Base-by-base conservation (phyloP, 2,888 invertebrate species). In the Gastrophysa polygoni region DNA sequence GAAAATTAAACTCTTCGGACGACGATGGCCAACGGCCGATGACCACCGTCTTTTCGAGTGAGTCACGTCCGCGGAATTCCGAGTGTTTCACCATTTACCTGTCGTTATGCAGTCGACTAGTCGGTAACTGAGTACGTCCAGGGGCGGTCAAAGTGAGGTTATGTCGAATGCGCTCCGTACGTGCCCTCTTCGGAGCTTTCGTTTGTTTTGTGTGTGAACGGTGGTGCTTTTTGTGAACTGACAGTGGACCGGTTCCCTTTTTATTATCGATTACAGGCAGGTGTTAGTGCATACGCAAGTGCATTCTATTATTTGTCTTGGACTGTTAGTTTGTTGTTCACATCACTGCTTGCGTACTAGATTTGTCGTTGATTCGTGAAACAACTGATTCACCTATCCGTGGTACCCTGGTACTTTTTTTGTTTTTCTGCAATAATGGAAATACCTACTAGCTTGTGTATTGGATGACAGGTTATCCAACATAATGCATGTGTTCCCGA, bases 31-130 rank as follows among this genome's bases (percentile, higher is more conserved):
- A 32, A 58, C 63, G 61, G 58, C 59, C 56, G 47, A 21, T 57
- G 58, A 57, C 50, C 57, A 29, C 54, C 34, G 57, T 52, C 21
- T 18, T 38, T n/a, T n/a, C 34, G 44, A 51, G 67, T 71, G 71
- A 70, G 64, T 71, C 71, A 71, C 63, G 49, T 59, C 51, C 48
- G 59, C 61, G 71, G 70, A 71, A 71, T 71, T 68, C 64, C 64
- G 57, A 48, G 65, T 59, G 56, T 63, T 67, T 64, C 60, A 62
- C 61, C 49, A 28, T 32, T 32, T 32, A 38, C 38, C 38, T 38
- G 38, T 38, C 38, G 38, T 38, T 38, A 38, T 32, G 32, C 32
- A 38, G 66, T 64, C 56, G 61, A 61, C 63, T 59, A 59, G 64
- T 63, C 38, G 16, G 54, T 44, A 43, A 54, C 14, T 55, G 59